Evolutionary conservation across 2,113 vertebrate species (phyloP).

Genomic region (Phrynocephalus versicolor): DNA sequence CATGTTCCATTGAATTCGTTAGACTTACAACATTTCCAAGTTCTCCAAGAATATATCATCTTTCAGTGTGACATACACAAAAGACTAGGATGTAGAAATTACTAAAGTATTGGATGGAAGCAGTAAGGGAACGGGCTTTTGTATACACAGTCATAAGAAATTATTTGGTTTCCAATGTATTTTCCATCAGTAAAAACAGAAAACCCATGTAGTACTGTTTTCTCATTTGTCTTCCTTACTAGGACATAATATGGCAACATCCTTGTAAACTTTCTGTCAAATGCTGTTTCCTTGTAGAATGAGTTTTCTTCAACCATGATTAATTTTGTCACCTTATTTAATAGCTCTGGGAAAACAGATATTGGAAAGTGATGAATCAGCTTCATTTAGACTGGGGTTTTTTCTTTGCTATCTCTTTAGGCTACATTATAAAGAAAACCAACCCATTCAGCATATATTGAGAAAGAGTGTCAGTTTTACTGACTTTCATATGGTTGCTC

Average conservation of each 20-base stretch:
- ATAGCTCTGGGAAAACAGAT: not conserved
- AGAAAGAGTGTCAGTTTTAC: not conserved
- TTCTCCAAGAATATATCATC: too few species aligned
- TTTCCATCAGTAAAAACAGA: not conserved
- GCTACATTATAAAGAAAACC: not conserved
- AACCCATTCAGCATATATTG: not conserved
- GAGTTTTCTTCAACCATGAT: not conserved
- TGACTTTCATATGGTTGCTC: not conserved
- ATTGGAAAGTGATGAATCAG: slow-evolving; percentile 6
- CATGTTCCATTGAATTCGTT: too few species aligned
- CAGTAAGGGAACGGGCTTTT: too few species aligned
- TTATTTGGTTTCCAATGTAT: not conserved
- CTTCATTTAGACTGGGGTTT: not conserved
- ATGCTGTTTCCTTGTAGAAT: slow-evolving; percentile 4
- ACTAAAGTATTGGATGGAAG: not conserved
- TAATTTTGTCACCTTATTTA: slow-evolving; percentile 10
- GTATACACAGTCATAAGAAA: not conserved
- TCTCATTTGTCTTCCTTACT: not conserved
- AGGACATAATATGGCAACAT: not conserved
- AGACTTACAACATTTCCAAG: too few species aligned
- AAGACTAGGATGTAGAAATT: not conserved
- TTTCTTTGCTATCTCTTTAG: not conserved
- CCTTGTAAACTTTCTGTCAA: slow-evolving; percentile 1
- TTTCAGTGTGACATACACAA: not conserved
- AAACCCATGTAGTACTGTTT: not conserved